These are phyloP conservation scores for Lamellibrachia columna DNA, from an alignment of 2,888 invertebrate species.

Conservation along the genomic window DNA sequence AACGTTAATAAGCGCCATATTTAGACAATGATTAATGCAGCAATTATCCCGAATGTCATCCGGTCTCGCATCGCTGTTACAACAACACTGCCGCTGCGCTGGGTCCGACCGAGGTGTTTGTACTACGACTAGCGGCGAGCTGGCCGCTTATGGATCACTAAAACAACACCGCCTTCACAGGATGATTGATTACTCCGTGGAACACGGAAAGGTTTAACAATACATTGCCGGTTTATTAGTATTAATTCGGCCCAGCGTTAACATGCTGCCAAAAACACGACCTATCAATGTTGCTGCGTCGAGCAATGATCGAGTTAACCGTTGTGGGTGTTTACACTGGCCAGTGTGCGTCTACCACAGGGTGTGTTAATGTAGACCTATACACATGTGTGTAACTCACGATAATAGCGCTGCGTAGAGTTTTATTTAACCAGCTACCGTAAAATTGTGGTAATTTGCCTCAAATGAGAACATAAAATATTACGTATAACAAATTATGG, in stretches of 20 bases:
- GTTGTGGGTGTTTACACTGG: not conserved
- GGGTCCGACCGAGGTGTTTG: not conserved
- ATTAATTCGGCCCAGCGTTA: not conserved
- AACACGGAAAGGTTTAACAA: not conserved
- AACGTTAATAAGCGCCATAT: not conserved
- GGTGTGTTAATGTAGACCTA: no score
- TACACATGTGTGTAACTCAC: no score
- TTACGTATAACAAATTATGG: not conserved
- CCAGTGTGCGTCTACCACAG: not conserved
- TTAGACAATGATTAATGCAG: slow-evolving; percentile 7
- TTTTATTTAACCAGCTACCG: not conserved
- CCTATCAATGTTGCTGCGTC: not conserved
- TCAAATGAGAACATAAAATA: not conserved
- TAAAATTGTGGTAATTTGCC: not conserved
- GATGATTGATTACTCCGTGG: not conserved
- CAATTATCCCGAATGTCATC: slow-evolving; percentile 6
- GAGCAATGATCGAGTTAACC: not conserved
- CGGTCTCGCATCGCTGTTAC: not conserved
- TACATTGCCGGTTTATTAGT: not conserved
- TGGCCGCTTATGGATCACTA: not conserved
- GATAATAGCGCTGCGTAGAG: not conserved
- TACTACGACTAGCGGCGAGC: not conserved
- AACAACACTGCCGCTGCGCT: not conserved
- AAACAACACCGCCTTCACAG: not conserved
- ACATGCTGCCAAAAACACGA: not conserved